Evolutionary conservation across 2,797 vertebrate species (phyloP).

Genomic region (Potorous gilbertii): DNA sequence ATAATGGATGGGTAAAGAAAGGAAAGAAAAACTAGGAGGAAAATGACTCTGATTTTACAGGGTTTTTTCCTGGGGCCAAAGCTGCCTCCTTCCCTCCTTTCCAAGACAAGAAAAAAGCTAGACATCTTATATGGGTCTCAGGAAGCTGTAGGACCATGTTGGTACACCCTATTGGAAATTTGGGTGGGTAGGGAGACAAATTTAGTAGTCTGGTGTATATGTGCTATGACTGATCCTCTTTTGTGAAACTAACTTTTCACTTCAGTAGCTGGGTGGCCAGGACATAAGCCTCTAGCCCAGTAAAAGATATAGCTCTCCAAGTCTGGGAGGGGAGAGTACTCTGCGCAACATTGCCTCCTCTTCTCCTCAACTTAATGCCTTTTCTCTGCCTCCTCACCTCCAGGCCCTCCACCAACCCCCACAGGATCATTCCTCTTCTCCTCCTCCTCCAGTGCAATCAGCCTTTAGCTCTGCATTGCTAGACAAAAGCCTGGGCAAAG

Average conservation of each 20-base stretch:
- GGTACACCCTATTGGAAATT: constrained; percentile 21
- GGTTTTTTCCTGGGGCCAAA: background rate
- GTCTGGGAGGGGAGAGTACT: background rate
- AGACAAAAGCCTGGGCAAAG: background rate
- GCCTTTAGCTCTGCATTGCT: background rate
- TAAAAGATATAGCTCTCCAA: background rate
- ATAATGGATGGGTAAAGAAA: background rate
- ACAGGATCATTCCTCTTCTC: background rate
- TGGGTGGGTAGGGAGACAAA: background rate
- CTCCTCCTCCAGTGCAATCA: background rate
- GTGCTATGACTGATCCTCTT: background rate
- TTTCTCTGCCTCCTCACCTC: background rate
- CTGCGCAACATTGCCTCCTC: background rate
- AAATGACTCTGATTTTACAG: background rate
- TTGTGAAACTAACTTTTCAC: background rate
- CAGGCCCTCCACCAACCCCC: background rate
- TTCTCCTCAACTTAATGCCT: background rate
- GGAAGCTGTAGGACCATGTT: background rate
- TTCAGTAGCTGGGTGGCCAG: background rate
- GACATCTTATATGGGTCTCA: background rate
- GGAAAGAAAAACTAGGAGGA: background rate
- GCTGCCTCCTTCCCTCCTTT: background rate
- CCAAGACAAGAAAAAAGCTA: constrained; percentile 5
- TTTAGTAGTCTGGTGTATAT: background rate
- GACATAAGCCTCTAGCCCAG: background rate